Conservation (phyloP, 2,797 vertebrate species). For the Megaceryle alcyon region DNA sequence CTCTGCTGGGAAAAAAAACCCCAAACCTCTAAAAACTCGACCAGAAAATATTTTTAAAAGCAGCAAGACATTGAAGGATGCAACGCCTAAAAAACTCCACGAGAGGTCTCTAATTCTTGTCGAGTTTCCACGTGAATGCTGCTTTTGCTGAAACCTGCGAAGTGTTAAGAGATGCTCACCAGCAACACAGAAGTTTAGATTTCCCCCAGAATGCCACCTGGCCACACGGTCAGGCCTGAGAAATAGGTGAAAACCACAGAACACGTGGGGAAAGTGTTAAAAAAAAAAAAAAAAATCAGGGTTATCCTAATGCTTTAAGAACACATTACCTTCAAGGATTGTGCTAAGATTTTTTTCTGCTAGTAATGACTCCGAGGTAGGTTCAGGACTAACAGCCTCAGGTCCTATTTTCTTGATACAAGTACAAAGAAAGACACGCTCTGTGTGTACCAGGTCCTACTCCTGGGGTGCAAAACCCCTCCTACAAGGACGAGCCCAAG, state of each 20-base stretch:
- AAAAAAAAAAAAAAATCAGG: neutral
- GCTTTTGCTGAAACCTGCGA: neutral
- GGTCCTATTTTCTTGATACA: neutral
- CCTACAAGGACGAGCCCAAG: neutral
- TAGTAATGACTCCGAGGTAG: neutral
- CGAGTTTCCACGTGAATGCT: neutral
- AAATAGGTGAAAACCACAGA: accelerated
- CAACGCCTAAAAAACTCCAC: conserved; percentile 1
- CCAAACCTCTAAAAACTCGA: neutral
- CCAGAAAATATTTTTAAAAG: neutral
- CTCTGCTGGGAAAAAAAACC: conserved; percentile 75
- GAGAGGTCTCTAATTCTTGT: neutral
- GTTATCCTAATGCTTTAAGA: neutral
- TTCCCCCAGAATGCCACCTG: neutral
- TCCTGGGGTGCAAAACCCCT: neutral
- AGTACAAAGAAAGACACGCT: neutral
- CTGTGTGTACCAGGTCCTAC: neutral
- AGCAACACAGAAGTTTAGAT: neutral
- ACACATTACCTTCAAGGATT: neutral
- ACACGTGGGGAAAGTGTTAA: accelerated
- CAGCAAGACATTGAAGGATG: neutral
- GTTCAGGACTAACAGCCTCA: neutral
- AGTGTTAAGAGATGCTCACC: neutral
- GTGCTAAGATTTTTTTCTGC: neutral
- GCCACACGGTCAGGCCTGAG: neutral